Evolutionary conservation across 2,888 invertebrate genomes (phyloP).

Genomic region (Limnephilus lunatus): DNA sequence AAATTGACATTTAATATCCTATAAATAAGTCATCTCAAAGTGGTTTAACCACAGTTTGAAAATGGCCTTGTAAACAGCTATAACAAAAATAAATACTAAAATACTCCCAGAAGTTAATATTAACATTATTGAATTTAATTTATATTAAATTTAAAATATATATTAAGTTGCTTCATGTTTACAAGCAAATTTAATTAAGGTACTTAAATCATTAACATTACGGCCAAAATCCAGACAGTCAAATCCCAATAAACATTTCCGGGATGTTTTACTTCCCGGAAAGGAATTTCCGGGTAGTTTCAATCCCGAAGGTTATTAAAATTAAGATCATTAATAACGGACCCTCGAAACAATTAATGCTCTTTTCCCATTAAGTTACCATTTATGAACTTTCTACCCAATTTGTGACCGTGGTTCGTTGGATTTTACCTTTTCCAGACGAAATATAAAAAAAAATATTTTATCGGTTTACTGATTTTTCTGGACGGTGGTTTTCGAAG

Average conservation of each 20-base stretch:
- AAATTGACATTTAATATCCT: too few relatives aligned
- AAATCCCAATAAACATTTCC: neutral
- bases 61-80: too few relatives aligned
- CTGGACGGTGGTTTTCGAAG: neutral
- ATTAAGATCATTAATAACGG: neutral
- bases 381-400: neutral
- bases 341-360: neutral
- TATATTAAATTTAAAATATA: too few relatives aligned
- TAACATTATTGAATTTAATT: too few relatives aligned
- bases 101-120: too few relatives aligned
- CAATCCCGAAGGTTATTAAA: neutral
- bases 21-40: too few relatives aligned
- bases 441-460: neutral
- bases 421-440: neutral
- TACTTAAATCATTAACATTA: neutral
- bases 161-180: neutral
- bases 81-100: too few relatives aligned
- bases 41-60: too few relatives aligned
- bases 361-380: neutral
- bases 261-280: neutral
- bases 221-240: neutral
- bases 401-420: neutral
- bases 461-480: neutral
- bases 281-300: neutral
- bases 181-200: neutral